These are phyloP conservation scores for Stegana nigrithorax DNA, from an alignment of 2,888 invertebrate species.

Conservation along the genomic window DNA sequence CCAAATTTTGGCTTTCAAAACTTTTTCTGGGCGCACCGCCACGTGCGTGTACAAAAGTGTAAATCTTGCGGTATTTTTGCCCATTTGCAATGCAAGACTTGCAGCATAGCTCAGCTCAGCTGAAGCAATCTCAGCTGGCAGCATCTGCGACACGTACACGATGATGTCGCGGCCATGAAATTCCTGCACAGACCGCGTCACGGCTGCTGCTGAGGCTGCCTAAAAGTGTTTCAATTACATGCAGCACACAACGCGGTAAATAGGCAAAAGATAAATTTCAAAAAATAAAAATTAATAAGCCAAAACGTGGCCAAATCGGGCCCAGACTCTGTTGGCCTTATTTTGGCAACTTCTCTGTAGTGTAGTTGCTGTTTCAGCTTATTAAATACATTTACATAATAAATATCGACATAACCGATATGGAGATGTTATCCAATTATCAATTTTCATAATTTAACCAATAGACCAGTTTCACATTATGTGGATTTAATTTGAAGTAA, in stretches of 20 bases:
- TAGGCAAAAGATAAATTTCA: not conserved
- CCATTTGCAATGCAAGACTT: not conserved
- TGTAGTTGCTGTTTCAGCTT: too few relatives aligned
- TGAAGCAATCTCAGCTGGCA: not conserved
- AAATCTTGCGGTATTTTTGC: not conserved
- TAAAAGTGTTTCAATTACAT: slow-evolving; percentile 53
- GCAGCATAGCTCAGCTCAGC: not conserved
- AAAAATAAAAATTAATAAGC: not conserved
- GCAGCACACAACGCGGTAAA: slow-evolving; percentile 29
- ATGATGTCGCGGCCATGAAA: not conserved
- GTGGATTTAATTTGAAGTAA: too few relatives aligned
- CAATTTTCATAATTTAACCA: too few relatives aligned
- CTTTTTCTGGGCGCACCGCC: not conserved
- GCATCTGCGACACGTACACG: slow-evolving; percentile 8
- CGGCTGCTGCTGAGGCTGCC: too few relatives aligned
- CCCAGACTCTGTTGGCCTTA: too few relatives aligned
- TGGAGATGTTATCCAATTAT: too few relatives aligned
- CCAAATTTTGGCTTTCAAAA: too few relatives aligned
- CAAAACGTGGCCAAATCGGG: not conserved
- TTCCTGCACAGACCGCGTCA: slow-evolving; percentile 6
- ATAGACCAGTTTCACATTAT: too few relatives aligned
- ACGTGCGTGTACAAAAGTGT: not conserved
- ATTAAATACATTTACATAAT: too few relatives aligned
- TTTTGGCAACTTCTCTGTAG: too few relatives aligned
- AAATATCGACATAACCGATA: too few relatives aligned